A percentile compares a stretch with the other conserved stretches of the same genome.
Conservation (phyloP, 1,140 invertebrate genomes). For the Drosophila sproati region DNA sequence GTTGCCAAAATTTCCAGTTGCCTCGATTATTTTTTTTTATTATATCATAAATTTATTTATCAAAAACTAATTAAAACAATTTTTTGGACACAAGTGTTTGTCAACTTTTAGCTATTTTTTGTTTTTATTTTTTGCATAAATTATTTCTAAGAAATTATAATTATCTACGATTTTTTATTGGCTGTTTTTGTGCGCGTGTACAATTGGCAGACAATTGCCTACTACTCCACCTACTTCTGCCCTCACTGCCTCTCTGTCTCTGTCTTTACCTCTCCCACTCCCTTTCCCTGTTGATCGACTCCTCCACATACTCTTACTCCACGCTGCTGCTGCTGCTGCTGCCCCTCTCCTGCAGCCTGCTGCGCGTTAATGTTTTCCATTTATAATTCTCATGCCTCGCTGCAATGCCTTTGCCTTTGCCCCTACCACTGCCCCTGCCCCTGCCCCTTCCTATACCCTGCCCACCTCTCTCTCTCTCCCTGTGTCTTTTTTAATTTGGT, state of each 20-base stretch:
- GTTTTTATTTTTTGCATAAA: too few species aligned
- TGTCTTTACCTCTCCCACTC: not conserved
- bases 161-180: too few species aligned
- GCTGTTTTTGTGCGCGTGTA: too few species aligned
- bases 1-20: too few species aligned
- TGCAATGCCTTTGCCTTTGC: constrained; percentile 62
- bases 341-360: constrained; percentile 22
- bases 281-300: not conserved
- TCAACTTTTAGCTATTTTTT: too few species aligned
- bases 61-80: too few species aligned
- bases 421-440: constrained; percentile 2
- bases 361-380: constrained; percentile 70
- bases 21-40: too few species aligned
- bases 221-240: constrained; percentile 3
- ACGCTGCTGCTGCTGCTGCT: constrained; percentile 8
- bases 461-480: constrained; percentile 32
- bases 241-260: too few species aligned
- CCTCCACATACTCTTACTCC: constrained; percentile 30
- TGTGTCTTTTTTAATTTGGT: constrained; percentile 81
- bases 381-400: constrained; percentile 80
- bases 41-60: too few species aligned
- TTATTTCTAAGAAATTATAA: too few species aligned
- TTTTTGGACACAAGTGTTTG: too few species aligned
- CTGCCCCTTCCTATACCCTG: not conserved
- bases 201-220: constrained; percentile 19